Conservation (phyloP, 2,797 vertebrate genomes). For the Thripadectes ignobilis region DNA sequence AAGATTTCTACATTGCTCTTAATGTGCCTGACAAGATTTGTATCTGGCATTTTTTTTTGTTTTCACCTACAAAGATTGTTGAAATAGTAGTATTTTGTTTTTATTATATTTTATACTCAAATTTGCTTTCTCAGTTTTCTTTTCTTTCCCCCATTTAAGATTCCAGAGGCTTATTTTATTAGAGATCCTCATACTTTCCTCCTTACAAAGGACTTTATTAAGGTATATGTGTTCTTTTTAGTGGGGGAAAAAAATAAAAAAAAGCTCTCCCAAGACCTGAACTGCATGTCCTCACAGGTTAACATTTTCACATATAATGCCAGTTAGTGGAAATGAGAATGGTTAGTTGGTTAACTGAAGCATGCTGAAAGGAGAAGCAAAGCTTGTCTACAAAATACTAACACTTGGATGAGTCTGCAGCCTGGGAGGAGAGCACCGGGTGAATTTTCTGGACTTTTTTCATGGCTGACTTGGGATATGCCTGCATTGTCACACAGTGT, state of each 20-base stretch:
- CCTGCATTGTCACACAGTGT: conserved; percentile 90
- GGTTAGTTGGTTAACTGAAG: conserved; percentile 91
- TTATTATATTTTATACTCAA: not conserved
- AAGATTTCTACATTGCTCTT: not conserved
- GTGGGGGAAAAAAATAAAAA: not conserved
- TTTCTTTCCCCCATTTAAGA: conserved; percentile 68
- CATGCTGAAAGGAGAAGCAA: conserved; percentile 93
- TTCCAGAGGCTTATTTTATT: conserved; percentile 81
- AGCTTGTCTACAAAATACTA: conserved; percentile 95
- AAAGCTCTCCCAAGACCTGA: conserved; percentile 73
- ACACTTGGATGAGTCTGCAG: conserved; percentile 94
- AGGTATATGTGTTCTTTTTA: conserved; percentile 71
- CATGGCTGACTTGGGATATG: conserved; percentile 91
- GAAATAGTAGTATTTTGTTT: not conserved
- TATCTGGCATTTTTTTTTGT: not conserved
- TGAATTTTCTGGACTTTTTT: conserved; percentile 86
- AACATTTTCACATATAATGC: conserved; percentile 82
- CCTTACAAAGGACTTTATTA: conserved; percentile 80
- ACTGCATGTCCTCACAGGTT: conserved; percentile 89
- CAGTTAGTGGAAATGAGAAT: conserved; percentile 82
- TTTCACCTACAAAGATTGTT: not conserved
- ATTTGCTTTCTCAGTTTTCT: conserved; percentile 55
- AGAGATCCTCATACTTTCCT: conserved; percentile 81
- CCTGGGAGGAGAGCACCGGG: conserved; percentile 82
- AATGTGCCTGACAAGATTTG: not conserved